A percentile compares a stretch with the other conserved stretches of the same genome.
These are phyloP conservation scores for Exocentrus adspersus DNA, from an alignment of 2,888 invertebrate species.

Conservation along the genomic window DNA sequence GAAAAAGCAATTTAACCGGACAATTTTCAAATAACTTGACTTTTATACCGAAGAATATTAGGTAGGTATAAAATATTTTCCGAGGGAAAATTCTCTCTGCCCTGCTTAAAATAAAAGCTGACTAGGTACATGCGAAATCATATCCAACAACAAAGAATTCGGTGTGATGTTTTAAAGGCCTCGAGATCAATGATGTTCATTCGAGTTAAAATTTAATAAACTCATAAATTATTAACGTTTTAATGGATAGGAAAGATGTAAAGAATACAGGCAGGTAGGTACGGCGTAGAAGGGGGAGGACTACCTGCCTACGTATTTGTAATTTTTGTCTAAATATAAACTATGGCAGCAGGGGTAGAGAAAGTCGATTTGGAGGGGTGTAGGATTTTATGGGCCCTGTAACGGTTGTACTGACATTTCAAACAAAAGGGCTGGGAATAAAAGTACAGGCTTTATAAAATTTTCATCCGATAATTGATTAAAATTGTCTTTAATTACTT, in stretches of 20 bases:
- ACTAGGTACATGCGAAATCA: not conserved
- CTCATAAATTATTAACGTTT: conserved; percentile 7
- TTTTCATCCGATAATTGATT: too few species aligned
- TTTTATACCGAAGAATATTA: too few species aligned
- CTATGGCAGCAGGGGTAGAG: not conserved
- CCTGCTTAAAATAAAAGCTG: not conserved
- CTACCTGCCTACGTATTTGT: conserved; percentile 5
- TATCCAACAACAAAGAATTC: conserved; percentile 5
- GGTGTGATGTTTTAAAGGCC: not conserved
- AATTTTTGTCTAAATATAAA: not conserved
- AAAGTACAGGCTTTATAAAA: too few species aligned
- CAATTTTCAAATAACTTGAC: too few species aligned
- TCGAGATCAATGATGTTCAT: conserved; percentile 5
- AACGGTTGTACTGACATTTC: too few species aligned
- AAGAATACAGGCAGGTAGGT: too few species aligned
- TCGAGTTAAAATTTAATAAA: conserved; percentile 5
- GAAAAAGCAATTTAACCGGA: too few species aligned
- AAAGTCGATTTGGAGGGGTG: not conserved
- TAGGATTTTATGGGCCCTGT: not conserved
- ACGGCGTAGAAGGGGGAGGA: not conserved
- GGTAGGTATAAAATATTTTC: not conserved
- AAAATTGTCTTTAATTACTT: too few species aligned
- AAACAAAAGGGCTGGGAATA: too few species aligned
- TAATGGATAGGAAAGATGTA: not conserved
- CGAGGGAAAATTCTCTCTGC: not conserved